Conservation (phyloP, 2,797 vertebrate genomes). For the Clarias pachynema region DNA sequence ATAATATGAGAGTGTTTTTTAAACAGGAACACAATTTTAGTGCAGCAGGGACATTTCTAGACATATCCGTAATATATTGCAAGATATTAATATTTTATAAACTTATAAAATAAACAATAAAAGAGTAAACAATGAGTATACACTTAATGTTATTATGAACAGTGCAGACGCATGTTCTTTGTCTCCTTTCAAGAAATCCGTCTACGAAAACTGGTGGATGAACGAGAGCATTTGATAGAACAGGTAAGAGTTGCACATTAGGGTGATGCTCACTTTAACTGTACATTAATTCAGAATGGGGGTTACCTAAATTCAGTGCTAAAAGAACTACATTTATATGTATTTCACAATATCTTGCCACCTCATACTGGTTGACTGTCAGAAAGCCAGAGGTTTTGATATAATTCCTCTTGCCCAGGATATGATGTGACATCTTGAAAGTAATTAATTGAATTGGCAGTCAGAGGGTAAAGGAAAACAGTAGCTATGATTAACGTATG, state of each 20-base stretch:
- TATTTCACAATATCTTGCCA: neutral
- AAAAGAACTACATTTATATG: neutral
- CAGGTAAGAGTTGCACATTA: constrained; percentile 80
- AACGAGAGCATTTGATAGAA: constrained; percentile 88
- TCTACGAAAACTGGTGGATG: constrained; percentile 88
- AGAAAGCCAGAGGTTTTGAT: neutral
- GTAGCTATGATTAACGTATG: neutral
- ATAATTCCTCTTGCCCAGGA: neutral
- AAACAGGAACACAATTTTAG: too few species aligned
- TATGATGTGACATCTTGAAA: neutral
- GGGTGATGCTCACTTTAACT: neutral
- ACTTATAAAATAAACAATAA: too few species aligned
- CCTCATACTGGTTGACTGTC: neutral
- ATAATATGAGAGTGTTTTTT: too few species aligned
- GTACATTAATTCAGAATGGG: neutral
- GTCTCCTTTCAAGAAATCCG: constrained; percentile 81
- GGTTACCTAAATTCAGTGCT: neutral
- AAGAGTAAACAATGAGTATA: neutral
- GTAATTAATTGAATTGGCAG: neutral
- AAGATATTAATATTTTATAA: neutral
- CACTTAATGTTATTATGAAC: neutral
- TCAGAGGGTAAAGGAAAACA: neutral
- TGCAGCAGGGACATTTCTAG: too few species aligned
- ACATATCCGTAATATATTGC: neutral
- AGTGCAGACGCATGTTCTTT: neutral